Evolutionary conservation across 2,888 invertebrate genomes (phyloP).

Genomic region (Nephrocerus scutellatus): DNA sequence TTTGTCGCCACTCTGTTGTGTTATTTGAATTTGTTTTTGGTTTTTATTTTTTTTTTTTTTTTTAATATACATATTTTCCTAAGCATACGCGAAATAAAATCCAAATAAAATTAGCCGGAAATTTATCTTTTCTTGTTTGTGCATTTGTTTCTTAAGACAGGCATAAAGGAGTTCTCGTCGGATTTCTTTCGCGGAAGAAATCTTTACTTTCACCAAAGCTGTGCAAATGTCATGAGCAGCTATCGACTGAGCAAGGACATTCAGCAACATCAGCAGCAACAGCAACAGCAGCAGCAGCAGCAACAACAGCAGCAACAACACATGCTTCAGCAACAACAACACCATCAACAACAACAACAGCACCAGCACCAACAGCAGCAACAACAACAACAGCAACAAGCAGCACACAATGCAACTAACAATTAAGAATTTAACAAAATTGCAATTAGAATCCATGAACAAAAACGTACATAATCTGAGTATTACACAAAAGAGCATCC

Average conservation of each 20-base stretch:
- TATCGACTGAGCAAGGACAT: slow-evolving; percentile 42
- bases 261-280: slow-evolving; percentile 37
- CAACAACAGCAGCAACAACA: slow-evolving; percentile 19
- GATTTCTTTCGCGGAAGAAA: slow-evolving; percentile 45
- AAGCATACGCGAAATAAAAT: no score
- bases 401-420: slow-evolving; percentile 20
- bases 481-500: no score
- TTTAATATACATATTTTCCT: no score
- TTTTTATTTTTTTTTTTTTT: slow-evolving; percentile 12
- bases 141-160: slow-evolving; percentile 36
- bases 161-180: slow-evolving; percentile 46
- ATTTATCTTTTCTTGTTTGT: slow-evolving; percentile 8
- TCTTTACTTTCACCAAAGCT: slow-evolving; percentile 46
- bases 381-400: slow-evolving; percentile 27
- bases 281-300: slow-evolving; percentile 26
- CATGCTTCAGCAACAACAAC: slow-evolving; percentile 24
- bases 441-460: no score
- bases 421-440: no score
- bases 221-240: slow-evolving; percentile 47
- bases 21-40: slow-evolving; percentile 23
- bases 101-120: no score
- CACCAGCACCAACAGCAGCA: slow-evolving; percentile 34
- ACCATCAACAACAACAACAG: slow-evolving; percentile 25
- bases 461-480: no score
- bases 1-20: no score